Base-by-base conservation (phyloP, 2,797 vertebrate genomes). In the Bufotes viridis region DNA sequence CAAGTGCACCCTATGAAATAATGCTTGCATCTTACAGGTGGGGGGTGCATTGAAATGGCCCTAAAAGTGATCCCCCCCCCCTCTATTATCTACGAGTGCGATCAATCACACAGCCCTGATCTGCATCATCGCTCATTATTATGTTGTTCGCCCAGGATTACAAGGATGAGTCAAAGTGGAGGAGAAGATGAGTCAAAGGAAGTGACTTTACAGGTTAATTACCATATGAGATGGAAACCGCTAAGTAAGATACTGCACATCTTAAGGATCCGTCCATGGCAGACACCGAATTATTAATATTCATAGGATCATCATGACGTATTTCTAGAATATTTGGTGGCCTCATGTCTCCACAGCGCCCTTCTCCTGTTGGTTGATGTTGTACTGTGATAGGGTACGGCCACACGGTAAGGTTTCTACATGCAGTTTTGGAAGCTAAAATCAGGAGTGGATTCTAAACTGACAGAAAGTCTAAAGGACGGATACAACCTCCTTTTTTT, bases 111-210 rank as follows among this genome's bases (percentile, higher is more conserved):
- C 8, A 22, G 22, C 1, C 22, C 15, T 51, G 10, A 17, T 9
- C 22, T 82, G 81, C 67, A 24, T 82, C 81, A 82, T 26, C 0
- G 34, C 42, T 82, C 22, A 53, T 53, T 24, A 53, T 42, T 1
- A 13, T 51, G 18, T 13, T 49, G 24, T 26, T 8, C 67, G 49
- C 49, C 51, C 24, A 20, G 10, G n/a, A 57, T 70, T 12, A 29
- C 3, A 15, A 20, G 72, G 42, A 75, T 83, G 81, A 70, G 81
- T 83, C 49, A 70, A 49, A 22, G 13, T 63, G 29, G 58, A 61
- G 78, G 26, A 61, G 58, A 42, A 29, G 34, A 49, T 81, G 78
- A 81, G 78, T 81, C 78, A 81, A 81, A 67, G 61, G n/a, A 15
- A 26, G 34, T 29, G 8, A 61, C 20, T 34, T 61, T 12, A 74